Percentiles rank a stretch among this genome's conserved stretches.
Conservation (phyloP, 2,113 vertebrate genomes). For the Psilopogon haemacephalus region DNA sequence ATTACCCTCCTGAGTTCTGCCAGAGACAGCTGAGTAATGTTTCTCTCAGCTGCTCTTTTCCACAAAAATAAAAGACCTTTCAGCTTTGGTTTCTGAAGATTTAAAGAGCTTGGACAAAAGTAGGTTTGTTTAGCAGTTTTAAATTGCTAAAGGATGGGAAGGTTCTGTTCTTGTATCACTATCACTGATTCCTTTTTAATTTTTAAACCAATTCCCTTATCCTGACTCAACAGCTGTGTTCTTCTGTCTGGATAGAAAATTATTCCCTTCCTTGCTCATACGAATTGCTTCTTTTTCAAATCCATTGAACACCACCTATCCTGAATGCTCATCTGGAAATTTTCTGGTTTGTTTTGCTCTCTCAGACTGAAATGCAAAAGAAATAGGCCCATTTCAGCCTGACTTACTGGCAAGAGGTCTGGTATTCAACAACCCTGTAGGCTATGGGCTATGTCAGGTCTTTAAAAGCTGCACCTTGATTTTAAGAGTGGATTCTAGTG, state of each 20-base stretch:
- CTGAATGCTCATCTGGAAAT: background rate
- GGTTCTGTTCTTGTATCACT: background rate
- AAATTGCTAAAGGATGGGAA: background rate
- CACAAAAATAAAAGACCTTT: background rate
- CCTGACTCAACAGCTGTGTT: background rate
- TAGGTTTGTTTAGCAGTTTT: conserved; percentile 7
- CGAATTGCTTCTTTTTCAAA: background rate
- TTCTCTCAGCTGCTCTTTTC: background rate
- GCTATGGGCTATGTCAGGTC: background rate
- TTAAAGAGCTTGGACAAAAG: background rate
- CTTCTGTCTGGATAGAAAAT: background rate
- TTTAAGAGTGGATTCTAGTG: background rate
- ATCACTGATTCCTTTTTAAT: background rate
- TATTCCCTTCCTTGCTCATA: background rate
- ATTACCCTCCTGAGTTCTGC: background rate
- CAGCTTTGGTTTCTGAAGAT: background rate
- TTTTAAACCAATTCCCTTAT: background rate
- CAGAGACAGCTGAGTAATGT: background rate
- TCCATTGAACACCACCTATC: background rate
- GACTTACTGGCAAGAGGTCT: background rate
- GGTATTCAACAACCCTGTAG: background rate
- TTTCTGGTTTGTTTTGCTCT: background rate
- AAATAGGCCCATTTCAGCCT: background rate
- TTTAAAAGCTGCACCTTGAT: background rate
- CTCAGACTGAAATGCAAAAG: background rate